Percentiles rank a stretch among this genome's conserved stretches.
Conservation (phyloP, 2,888 invertebrate genomes). For the Drosophila pseudotalamancana region DNA sequence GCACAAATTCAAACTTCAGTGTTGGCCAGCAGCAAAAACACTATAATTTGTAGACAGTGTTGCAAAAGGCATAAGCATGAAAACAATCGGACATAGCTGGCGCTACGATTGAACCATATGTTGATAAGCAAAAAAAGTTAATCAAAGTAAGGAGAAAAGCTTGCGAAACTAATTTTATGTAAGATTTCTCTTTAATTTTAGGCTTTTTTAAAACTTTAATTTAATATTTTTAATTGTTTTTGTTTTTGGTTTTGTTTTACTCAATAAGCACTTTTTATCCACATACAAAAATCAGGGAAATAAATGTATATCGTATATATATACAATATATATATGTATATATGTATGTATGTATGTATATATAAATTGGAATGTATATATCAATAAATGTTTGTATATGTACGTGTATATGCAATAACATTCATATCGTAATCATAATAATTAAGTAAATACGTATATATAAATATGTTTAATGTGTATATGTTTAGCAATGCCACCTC, state of each 20-base stretch:
- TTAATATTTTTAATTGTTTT: constrained; percentile 1
- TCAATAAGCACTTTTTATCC: constrained; percentile 48
- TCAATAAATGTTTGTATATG: constrained; percentile 45
- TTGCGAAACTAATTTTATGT: background rate
- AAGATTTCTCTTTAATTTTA: background rate
- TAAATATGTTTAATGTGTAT: constrained; percentile 67
- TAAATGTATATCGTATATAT: constrained; percentile 48
- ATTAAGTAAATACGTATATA: constrained; percentile 70
- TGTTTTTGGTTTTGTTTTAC: constrained; percentile 17
- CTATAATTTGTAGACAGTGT: background rate
- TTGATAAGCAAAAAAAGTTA: background rate
- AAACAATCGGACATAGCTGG: too few relatives aligned
- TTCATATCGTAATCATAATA: constrained; percentile 73
- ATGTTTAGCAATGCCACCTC: constrained; percentile 41
- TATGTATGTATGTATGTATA: constrained; percentile 48
- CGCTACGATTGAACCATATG: background rate
- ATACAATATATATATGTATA: constrained; percentile 44
- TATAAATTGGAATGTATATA: constrained; percentile 41
- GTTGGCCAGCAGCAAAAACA: too few relatives aligned
- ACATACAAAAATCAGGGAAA: constrained; percentile 59
- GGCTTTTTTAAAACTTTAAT: constrained; percentile 21
- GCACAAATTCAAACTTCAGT: too few relatives aligned
- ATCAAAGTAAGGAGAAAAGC: background rate
- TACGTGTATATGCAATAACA: constrained; percentile 76
- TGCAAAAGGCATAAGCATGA: background rate